These are phyloP conservation scores for Heliconius sara DNA, from an alignment of 2,888 invertebrate species.

Conservation along the genomic window DNA sequence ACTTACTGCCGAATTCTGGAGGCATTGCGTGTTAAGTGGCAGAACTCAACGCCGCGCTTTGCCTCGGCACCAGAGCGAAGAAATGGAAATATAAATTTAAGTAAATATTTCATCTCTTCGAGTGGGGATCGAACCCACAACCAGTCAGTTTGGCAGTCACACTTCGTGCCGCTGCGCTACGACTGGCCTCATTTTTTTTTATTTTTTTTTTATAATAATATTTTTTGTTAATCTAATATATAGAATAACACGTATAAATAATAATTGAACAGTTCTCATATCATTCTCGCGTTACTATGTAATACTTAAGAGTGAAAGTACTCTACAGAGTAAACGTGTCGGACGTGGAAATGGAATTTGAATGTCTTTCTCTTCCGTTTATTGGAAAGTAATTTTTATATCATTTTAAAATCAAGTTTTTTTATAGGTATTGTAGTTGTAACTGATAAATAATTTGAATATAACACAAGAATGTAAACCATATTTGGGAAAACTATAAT, in stretches of 20 bases:
- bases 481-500: too few relatives aligned
- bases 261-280: neutral
- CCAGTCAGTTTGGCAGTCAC: too few relatives aligned
- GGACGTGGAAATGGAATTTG: slow-evolving; percentile 3
- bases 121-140: too few relatives aligned
- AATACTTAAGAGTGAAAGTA: slow-evolving; percentile 22
- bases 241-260: neutral
- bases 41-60: too few relatives aligned
- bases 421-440: neutral
- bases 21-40: too few relatives aligned
- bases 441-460: neutral
- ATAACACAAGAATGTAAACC: neutral
- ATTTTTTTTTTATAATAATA: too few relatives aligned
- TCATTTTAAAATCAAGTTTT: neutral
- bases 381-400: slow-evolving; percentile 16
- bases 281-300: neutral
- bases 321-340: neutral
- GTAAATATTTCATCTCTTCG: too few relatives aligned
- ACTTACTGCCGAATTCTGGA: too few relatives aligned
- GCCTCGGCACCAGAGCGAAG: too few relatives aligned
- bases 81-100: too few relatives aligned
- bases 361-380: slow-evolving; percentile 8
- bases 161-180: too few relatives aligned
- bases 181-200: too few relatives aligned
- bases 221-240: neutral